A percentile compares a stretch with the other conserved stretches of the same genome.
Conservation (phyloP, 2,888 invertebrate species). For the Lithophane semibrunnea region DNA sequence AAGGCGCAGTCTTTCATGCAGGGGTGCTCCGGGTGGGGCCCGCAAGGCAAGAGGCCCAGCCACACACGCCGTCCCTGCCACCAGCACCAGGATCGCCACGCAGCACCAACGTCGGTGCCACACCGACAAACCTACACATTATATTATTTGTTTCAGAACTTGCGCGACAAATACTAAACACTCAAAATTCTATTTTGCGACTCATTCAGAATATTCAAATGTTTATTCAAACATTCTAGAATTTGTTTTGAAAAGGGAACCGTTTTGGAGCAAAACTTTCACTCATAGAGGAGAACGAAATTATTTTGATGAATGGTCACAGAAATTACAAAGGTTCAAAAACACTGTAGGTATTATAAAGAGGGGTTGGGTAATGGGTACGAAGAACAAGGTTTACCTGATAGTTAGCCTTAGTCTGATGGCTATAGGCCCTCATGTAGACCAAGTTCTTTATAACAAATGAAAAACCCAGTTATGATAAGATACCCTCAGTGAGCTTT, state of each 20-base stretch:
- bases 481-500: neutral
- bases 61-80: constrained; percentile 95
- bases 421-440: neutral
- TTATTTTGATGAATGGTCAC: constrained; percentile 34
- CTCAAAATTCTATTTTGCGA: constrained; percentile 23
- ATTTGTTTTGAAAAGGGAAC: constrained; percentile 42
- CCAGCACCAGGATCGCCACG: constrained; percentile 93
- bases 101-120: constrained; percentile 94
- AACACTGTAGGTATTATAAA: constrained; percentile 1
- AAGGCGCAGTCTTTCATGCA: constrained; percentile 94
- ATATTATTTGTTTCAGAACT: constrained; percentile 20
- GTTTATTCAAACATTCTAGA: constrained; percentile 42
- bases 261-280: constrained; percentile 37
- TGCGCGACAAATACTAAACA: constrained; percentile 21
- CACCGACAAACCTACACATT: constrained; percentile 80
- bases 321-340: constrained; percentile 25
- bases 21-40: constrained; percentile 94
- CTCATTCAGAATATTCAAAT: constrained; percentile 49
- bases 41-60: constrained; percentile 95
- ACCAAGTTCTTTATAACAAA: neutral
- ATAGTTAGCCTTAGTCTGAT: neutral
- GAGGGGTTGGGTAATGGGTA: neutral
- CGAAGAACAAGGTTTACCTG: neutral
- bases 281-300: constrained; percentile 19
- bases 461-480: neutral